phyloP scores from a whole-genome alignment of 1,140 invertebrate genomes.

The Euura lappo region DNA sequence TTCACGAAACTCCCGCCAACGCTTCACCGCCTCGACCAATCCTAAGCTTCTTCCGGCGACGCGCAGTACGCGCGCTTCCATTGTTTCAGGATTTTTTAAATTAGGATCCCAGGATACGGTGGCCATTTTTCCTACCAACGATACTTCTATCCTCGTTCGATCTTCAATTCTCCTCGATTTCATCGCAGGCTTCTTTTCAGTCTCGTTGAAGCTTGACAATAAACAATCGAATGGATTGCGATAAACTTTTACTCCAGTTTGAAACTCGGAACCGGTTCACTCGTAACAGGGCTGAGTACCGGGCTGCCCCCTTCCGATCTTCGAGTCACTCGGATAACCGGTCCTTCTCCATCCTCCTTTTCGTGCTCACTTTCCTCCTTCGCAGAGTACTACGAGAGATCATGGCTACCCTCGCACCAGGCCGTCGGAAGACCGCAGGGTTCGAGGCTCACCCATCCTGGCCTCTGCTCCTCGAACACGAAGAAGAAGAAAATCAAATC shows the following conservation, averaged over 20 bases:
- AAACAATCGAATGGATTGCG: constrained; percentile 24
- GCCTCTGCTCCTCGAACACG: too few relatives aligned
- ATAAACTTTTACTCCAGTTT: constrained; percentile 54
- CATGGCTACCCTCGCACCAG: background rate
- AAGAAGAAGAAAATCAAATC: too few relatives aligned
- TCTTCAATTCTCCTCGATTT: too few relatives aligned
- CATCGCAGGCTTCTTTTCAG: too few relatives aligned
- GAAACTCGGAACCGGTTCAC: constrained; percentile 46
- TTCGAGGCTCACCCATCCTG: too few relatives aligned
- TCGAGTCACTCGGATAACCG: constrained; percentile 32
- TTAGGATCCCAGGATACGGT: too few relatives aligned
- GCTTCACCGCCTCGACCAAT: background rate
- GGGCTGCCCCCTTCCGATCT: constrained; percentile 27
- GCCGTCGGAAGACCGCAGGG: too few relatives aligned
- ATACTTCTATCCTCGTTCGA: too few relatives aligned
- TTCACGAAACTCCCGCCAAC: background rate
- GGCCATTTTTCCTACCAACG: too few relatives aligned
- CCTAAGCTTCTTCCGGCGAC: background rate
- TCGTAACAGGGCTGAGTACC: constrained; percentile 42
- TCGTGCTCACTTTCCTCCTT: constrained; percentile 15
- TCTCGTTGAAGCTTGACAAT: too few relatives aligned
- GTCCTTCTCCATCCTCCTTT: constrained; percentile 30
- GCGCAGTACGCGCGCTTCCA: background rate
- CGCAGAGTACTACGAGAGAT: background rate
- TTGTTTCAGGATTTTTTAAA: too few relatives aligned